Evolutionary conservation across 2,797 vertebrate genomes (phyloP), one percentile per base, ranked within the genome.

Genomic region (Falco rusticolus): DNA sequence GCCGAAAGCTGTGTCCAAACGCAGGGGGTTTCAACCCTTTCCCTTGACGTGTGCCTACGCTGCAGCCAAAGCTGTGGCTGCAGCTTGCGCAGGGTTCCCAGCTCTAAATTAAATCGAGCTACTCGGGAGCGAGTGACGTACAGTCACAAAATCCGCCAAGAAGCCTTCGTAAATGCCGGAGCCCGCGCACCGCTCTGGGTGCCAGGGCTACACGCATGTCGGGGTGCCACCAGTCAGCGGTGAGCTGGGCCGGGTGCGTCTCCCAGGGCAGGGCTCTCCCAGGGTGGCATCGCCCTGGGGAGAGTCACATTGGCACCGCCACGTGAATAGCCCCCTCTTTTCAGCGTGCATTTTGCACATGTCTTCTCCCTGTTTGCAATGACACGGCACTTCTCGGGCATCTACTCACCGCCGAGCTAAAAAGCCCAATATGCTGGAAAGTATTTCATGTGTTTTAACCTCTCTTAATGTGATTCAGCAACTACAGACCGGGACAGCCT

Each of bases 311-410:
- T 24, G 87, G 84, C 77, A 3, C 76, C 9, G 26, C 22, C 69
- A 60, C 53, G 5, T 11, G 53, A 86, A 71, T 41, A 68, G 41
- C 47, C 83, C 65, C 57, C 61, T 77, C 84, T 78, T 81, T 59
- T 72, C 51, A 33, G 17, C 70, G 29, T 4, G 16, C 37, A 25
- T 84, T 92, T 81, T 78, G 88, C 84, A 78, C 64, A 5, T 83
- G 85, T 82, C 57, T 84, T 85, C 54, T 92, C 78, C 71, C 78
- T 5, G 34, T 72, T 84, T 85, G 81, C 24, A 7, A 93, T 96
- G 95, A 95, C 93, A 97, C 45, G 93, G 92, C 95, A 95, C 69
- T 95, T 96, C 96, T 80, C 91, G 33, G 94, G 90, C 91, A 96
- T 80, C 84, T 81, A 10, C 65, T 85, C 69, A 5, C 85, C 17